Conservation (phyloP, 2,113 vertebrate genomes). For the Gallinago undulata region DNA sequence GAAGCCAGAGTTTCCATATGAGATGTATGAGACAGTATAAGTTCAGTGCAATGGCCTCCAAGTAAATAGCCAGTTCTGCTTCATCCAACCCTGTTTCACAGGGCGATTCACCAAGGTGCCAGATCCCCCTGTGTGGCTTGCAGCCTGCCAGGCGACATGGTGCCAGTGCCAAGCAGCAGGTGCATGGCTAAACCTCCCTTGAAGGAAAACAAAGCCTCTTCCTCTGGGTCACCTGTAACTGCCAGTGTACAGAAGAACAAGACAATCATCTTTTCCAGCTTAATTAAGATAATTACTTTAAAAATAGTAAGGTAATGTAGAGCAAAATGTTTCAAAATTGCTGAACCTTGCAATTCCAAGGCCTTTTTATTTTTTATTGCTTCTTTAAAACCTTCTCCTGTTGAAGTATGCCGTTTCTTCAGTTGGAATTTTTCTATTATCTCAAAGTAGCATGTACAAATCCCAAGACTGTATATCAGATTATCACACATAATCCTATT, state of each 20-base stretch:
- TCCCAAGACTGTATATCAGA: background rate
- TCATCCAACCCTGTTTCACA: fast-evolving
- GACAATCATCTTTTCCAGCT: background rate
- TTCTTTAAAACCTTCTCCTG: background rate
- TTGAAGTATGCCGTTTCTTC: background rate
- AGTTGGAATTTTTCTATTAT: background rate
- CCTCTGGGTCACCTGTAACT: background rate
- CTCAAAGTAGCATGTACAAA: background rate
- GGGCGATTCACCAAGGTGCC: too few relatives aligned
- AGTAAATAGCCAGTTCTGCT: background rate
- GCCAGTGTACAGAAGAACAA: background rate
- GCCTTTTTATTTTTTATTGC: background rate
- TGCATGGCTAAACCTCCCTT: fast-evolving
- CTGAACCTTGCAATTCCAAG: background rate
- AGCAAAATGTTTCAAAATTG: background rate
- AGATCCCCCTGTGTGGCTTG: fast-evolving
- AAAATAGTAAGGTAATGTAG: background rate
- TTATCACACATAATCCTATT: background rate
- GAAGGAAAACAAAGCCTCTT: background rate
- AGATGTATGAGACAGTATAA: fast-evolving
- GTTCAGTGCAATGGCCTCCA: background rate
- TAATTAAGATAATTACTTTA: background rate
- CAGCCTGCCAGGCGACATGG: background rate
- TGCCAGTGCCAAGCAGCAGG: background rate
- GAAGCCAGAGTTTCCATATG: background rate